Evolutionary conservation across 2,888 invertebrate species (phyloP).

Genomic region (Steinernema carpocapsae): DNA sequence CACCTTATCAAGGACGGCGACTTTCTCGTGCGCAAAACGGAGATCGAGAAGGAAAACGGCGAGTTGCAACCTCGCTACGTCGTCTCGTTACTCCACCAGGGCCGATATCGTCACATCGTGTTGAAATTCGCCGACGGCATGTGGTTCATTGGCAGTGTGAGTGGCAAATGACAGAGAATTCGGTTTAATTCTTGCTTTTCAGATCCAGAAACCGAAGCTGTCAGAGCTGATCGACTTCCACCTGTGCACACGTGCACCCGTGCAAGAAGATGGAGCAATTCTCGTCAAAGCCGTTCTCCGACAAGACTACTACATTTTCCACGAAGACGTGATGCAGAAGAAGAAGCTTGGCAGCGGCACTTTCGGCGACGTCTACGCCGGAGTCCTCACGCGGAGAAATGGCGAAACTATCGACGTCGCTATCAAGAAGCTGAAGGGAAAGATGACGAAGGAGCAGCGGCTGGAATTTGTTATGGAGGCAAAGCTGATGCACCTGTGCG

Average conservation of each 20-base stretch:
- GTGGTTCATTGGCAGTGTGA: slow-evolving; percentile 42
- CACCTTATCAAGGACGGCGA: slow-evolving; percentile 41
- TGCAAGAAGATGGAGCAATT: slow-evolving; percentile 41
- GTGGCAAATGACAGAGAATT: not conserved
- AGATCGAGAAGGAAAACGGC: slow-evolving; percentile 36
- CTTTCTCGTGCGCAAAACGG: slow-evolving; percentile 43
- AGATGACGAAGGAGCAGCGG: slow-evolving; percentile 43
- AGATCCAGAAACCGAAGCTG: slow-evolving; percentile 38
- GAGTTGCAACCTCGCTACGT: slow-evolving; percentile 42
- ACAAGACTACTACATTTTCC: slow-evolving; percentile 42
- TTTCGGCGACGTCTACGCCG: slow-evolving; percentile 44
- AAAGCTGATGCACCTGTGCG: slow-evolving; percentile 44
- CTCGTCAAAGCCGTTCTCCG: slow-evolving; percentile 38
- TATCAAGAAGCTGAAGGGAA: slow-evolving; percentile 42
- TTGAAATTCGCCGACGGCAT: slow-evolving; percentile 39
- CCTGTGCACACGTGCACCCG: slow-evolving; percentile 38
- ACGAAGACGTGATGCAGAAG: slow-evolving; percentile 39
- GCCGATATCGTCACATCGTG: slow-evolving; percentile 42
- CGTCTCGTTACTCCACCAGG: slow-evolving; percentile 38
- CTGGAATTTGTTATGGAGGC: slow-evolving; percentile 45
- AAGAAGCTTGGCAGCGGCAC: slow-evolving; percentile 43
- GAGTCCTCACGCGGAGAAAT: slow-evolving; percentile 35
- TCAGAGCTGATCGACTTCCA: slow-evolving; percentile 38
- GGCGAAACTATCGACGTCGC: slow-evolving; percentile 43
- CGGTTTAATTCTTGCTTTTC: not conserved